Conservation (phyloP, 2,888 invertebrate species). For the Diarsia dahlii region DNA sequence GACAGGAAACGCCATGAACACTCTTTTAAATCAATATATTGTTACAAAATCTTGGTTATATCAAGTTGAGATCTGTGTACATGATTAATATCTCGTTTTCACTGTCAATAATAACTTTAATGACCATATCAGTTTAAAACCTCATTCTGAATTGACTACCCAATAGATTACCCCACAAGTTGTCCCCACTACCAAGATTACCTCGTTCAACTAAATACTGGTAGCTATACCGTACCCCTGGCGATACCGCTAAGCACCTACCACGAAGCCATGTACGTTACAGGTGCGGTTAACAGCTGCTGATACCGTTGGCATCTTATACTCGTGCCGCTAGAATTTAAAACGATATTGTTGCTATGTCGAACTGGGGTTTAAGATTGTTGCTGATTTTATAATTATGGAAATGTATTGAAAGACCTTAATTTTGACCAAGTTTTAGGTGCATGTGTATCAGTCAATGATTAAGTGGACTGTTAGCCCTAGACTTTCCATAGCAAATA, state of each 20-base stretch:
- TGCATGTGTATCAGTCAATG: too few species aligned
- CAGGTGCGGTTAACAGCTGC: slow-evolving; percentile 49
- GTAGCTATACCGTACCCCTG: slow-evolving; percentile 17
- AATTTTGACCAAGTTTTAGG: too few species aligned
- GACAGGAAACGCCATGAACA: too few species aligned
- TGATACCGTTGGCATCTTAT: slow-evolving; percentile 38
- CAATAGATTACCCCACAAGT: neutral
- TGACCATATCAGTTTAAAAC: too few species aligned
- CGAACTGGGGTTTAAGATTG: neutral
- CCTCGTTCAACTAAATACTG: slow-evolving; percentile 13
- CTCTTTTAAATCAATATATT: too few species aligned
- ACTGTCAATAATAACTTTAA: too few species aligned
- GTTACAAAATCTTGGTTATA: too few species aligned
- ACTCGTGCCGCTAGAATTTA: slow-evolving; percentile 37
- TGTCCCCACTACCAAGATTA: neutral
- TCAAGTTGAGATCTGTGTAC: too few species aligned
- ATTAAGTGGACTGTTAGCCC: too few species aligned
- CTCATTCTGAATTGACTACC: neutral
- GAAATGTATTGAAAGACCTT: too few species aligned
- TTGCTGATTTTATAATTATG: neutral
- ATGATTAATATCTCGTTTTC: too few species aligned
- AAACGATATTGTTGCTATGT: slow-evolving; percentile 11
- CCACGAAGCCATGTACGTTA: slow-evolving; percentile 23
- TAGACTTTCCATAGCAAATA: too few species aligned
- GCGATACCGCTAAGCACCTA: slow-evolving; percentile 11